Evolutionary conservation across 2,888 invertebrate species (phyloP), one percentile per base, ranked within the genome.

Genomic region (Aethes cnicana): DNA sequence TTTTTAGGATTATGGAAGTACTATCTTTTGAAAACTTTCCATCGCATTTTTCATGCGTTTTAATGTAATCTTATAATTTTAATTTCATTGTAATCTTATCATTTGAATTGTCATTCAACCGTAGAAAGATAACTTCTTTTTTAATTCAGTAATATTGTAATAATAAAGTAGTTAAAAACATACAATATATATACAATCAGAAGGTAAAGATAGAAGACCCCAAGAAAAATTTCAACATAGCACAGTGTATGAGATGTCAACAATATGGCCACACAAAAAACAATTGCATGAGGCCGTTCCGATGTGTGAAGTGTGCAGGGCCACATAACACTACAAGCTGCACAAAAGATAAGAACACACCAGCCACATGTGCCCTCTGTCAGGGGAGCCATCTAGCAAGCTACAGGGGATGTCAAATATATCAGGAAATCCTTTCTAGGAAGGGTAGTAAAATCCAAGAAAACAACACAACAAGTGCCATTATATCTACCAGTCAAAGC

Each of bases 331-430:
- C 30, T 2, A 8, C 30, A 2, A 14, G 30, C 6, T 7, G 4
- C 1, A 30, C 12, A 8, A 30, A 14, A 8, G 14, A 12, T 14
- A 2, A 8, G 8, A 23, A 23, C 8, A 6, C 5, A 5, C 23
- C 36, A 23, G 50, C 35, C 23, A 23, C 23, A 8, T 23, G 23
- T 23, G 23, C 23, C n/a, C 23, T 23, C 23, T 23, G 23, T n/a
- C 23, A 23, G 2, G 23, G 23, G 2, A n/a, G n/a, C 7, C 23
- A 23, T n/a, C 6, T n/a, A 23, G 23, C 4, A 23, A 23, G n/a
- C 23, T 23, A 23, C 23, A 23, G n/a, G 7, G 23, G 4, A 23
- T 23, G 23, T 6, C 8, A 2, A 23, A n/a, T 23, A 2, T 23
- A 23, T 3, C 6, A 6, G n/a, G 23, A 23, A 23, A 23, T 23